Percentiles rank a stretch among this genome's conserved stretches.
phyloP scores from a whole-genome alignment of 2,797 vertebrate genomes.

The Poecilia picta region DNA sequence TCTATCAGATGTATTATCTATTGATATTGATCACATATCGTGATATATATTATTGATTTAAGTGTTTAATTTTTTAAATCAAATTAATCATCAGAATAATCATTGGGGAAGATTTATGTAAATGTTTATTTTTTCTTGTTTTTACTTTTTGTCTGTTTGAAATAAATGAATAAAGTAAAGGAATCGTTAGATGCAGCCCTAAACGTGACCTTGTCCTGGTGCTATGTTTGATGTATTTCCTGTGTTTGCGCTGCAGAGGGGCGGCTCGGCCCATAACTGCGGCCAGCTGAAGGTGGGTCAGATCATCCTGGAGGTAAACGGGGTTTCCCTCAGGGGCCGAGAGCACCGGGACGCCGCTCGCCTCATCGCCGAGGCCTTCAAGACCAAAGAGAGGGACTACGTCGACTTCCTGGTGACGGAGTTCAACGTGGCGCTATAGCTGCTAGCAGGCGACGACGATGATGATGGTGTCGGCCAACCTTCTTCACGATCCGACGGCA shows the following conservation, averaged over 20 bases:
- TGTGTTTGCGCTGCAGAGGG: constrained; percentile 77
- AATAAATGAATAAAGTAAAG: no score
- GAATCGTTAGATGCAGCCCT: no score
- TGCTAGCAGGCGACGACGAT: constrained; percentile 22
- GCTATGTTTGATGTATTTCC: neutral
- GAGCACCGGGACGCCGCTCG: constrained; percentile 94
- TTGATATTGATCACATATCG: no score
- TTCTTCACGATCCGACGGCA: constrained; percentile 56
- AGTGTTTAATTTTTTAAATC: no score
- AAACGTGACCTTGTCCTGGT: no score
- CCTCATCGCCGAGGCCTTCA: constrained; percentile 96
- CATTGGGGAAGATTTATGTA: no score
- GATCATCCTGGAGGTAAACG: constrained; percentile 95
- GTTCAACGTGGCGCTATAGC: constrained; percentile 93
- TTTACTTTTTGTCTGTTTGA: no score
- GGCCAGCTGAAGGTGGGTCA: constrained; percentile 97
- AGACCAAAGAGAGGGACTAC: constrained; percentile 93
- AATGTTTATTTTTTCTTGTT: no score
- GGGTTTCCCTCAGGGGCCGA: constrained; percentile 87
- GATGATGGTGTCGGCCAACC: constrained; percentile 8
- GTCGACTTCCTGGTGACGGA: constrained; percentile 97
- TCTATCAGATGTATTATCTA: no score
- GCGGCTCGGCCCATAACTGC: constrained; percentile 94
- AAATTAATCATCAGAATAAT: no score
- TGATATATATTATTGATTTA: no score